A percentile compares a stretch with the other conserved stretches of the same genome.
Conservation (phyloP, 2,797 vertebrate genomes). For the Cheirogaleus major region DNA sequence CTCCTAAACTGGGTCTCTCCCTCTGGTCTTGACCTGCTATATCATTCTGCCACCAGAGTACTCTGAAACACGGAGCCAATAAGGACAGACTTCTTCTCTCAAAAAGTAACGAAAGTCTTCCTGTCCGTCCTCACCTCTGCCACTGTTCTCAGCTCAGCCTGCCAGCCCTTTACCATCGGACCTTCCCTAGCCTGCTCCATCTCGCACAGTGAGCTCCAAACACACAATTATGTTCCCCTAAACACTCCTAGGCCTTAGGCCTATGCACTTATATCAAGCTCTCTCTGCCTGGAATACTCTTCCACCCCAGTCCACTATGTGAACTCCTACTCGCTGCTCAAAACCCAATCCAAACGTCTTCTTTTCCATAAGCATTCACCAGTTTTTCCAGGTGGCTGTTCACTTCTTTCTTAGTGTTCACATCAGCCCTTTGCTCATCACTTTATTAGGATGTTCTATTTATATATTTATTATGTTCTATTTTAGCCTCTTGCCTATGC, state of each 20-base stretch:
- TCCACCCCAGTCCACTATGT: background rate
- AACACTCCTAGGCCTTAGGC: background rate
- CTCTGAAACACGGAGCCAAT: background rate
- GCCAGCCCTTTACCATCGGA: background rate
- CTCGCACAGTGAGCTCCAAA: background rate
- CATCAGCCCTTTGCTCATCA: background rate
- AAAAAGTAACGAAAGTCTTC: background rate
- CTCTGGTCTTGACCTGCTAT: background rate
- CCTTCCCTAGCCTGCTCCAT: background rate
- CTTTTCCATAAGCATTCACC: background rate
- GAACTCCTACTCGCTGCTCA: slow-evolving; percentile 7
- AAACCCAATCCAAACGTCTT: background rate
- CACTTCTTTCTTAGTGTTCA: background rate
- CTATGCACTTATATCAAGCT: background rate
- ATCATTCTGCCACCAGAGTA: background rate
- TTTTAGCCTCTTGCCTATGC: background rate
- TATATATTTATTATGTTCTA: background rate
- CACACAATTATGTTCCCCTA: background rate
- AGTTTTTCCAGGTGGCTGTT: background rate
- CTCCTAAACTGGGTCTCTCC: background rate
- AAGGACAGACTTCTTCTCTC: background rate
- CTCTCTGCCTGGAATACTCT: background rate
- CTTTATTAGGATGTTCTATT: background rate
- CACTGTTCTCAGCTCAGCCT: background rate
- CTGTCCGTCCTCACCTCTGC: background rate